Conservation (phyloP, 2,888 invertebrate genomes). For the Tholera decimalis region DNA sequence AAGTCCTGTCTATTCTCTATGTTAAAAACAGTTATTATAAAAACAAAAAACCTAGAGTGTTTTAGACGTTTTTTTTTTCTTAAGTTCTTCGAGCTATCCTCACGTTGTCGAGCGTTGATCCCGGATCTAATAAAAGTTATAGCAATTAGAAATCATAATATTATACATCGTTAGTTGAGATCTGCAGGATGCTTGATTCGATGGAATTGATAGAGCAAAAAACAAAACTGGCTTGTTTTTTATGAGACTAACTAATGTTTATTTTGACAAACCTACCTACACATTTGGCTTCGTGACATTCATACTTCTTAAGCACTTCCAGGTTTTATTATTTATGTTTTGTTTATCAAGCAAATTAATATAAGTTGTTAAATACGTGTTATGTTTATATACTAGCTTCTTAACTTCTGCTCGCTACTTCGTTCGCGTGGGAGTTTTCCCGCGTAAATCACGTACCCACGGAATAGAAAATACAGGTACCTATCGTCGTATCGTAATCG, state of each 20-base stretch:
- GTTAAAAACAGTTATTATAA: slow-evolving; percentile 9
- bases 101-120: slow-evolving; percentile 38
- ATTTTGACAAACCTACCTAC: not conserved
- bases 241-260: not conserved
- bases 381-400: too few species aligned
- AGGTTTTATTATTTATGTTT: not conserved
- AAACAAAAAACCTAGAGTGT: slow-evolving; percentile 12
- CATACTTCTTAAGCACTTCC: not conserved
- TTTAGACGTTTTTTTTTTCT: not conserved
- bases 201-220: slow-evolving; percentile 7
- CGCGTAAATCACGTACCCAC: too few species aligned
- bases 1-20: slow-evolving; percentile 1
- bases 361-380: too few species aligned
- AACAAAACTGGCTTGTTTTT: not conserved
- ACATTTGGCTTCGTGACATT: not conserved
- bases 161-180: slow-evolving; percentile 4
- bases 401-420: too few species aligned
- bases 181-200: slow-evolving; percentile 13
- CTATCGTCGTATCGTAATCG: too few species aligned
- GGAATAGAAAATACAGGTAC: too few species aligned
- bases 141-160: slow-evolving; percentile 32
- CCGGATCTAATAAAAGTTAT: slow-evolving; percentile 43
- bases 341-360: too few species aligned
- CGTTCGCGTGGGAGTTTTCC: too few species aligned
- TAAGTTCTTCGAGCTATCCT: not conserved